Evolutionary conservation across 2,888 invertebrate genomes (phyloP), one percentile per base, ranked within the genome.

Genomic region (Mesopsocus fuscifrons): DNA sequence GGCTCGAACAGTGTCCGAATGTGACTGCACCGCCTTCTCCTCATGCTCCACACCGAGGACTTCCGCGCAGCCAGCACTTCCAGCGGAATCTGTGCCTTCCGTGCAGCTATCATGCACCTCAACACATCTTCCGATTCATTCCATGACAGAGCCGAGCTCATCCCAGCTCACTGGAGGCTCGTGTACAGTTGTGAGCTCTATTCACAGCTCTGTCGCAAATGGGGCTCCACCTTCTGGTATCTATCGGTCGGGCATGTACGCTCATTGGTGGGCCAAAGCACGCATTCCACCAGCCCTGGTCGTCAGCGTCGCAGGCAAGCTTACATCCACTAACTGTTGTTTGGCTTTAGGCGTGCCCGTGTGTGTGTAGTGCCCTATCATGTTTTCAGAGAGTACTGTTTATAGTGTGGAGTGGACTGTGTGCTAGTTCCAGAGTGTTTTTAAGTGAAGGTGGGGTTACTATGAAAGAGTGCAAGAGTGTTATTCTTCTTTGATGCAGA

Each of bases 191-290:
- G n/a, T n/a, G n/a, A n/a, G n/a, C n/a, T 26, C 26, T 26, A 9
- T 26, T 11, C 26, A 6, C 6, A 11, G 11, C 6, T 6, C 26
- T 26, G 26, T 26, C 8, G 26, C 6, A 6, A 26, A 26, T 11
- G 57, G 58, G 22, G 52, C 48, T 45, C 52, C 51, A 43, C 54
- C 57, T 43, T 64, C 65, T 4, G 61, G 69, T 60, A 66, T 77
- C 56, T 87, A 77, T 62, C 78, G 77, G 46, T 83, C 84, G 40
- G 84, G 83, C 55, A 67, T 87, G 62, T 87, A 87, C 62, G 85
- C 84, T 49, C 87, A 87, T 66, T 87, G 87, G 87, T 87, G 85
- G 84, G 76, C 85, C 67, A 87, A 87, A 69, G 82, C 81, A 58
- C 77, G 78, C 57, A 69, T 83, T 58, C 81, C 81, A 49, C 70